A percentile compares a stretch with the other conserved stretches of the same genome.
These are phyloP conservation scores for Agrotis exclamationis DNA, from an alignment of 2,888 invertebrate genomes.

Conservation along the genomic window DNA sequence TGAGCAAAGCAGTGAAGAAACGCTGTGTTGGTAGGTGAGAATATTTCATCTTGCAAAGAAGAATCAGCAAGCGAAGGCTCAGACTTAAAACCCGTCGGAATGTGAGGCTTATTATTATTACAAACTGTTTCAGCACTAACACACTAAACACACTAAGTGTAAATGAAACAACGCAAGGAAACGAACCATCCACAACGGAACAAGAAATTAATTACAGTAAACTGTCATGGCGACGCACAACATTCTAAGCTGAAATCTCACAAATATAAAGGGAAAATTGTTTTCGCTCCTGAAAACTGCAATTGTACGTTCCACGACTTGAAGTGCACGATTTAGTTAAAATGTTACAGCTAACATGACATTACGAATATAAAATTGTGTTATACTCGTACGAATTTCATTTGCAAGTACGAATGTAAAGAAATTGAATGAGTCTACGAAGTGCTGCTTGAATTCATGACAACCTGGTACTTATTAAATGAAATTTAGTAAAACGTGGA, in stretches of 20 bases:
- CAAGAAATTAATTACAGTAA: slow-evolving; percentile 52
- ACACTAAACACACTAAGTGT: slow-evolving; percentile 14
- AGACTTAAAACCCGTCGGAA: neutral
- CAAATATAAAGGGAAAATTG: slow-evolving; percentile 41
- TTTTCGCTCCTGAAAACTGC: slow-evolving; percentile 49
- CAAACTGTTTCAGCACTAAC: neutral
- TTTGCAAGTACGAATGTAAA: slow-evolving; percentile 46
- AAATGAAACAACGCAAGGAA: slow-evolving; percentile 39
- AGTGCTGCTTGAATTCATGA: slow-evolving; percentile 46
- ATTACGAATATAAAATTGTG: slow-evolving; percentile 49
- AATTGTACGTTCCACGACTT: slow-evolving; percentile 44
- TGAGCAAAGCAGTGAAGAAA: neutral
- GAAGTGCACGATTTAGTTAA: slow-evolving; percentile 47
- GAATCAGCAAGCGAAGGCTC: neutral
- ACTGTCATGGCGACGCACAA: slow-evolving; percentile 47
- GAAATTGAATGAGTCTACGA: slow-evolving; percentile 48
- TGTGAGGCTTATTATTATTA: slow-evolving; percentile 4
- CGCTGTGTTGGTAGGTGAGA: rapidly evolving
- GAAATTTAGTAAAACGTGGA: slow-evolving; percentile 41
- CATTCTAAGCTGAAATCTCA: slow-evolving; percentile 42
- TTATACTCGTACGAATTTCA: slow-evolving; percentile 48
- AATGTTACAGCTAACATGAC: slow-evolving; percentile 45
- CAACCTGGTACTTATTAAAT: slow-evolving; percentile 44
- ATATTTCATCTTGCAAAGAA: neutral
- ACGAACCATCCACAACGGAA: slow-evolving; percentile 32